Conservation (phyloP, 2,888 invertebrate species). For the Atrina japonica region DNA sequence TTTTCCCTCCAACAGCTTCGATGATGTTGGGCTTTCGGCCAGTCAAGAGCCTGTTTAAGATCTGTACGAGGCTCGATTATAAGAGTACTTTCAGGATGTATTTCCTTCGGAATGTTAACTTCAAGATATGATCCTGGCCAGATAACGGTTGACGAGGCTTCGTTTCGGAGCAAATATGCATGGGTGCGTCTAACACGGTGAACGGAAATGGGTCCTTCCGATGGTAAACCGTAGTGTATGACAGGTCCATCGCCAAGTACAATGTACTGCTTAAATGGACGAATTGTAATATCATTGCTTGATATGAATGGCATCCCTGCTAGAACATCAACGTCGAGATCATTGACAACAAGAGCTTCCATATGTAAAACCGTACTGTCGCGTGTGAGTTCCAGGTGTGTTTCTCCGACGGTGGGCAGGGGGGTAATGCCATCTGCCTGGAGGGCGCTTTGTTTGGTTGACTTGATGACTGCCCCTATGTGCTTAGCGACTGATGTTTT, state of each 20-base stretch:
- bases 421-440: slow-evolving; percentile 10
- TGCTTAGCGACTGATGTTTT: slow-evolving; percentile 1
- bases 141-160: slow-evolving; percentile 28
- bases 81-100: slow-evolving; percentile 15
- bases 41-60: neutral
- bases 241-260: slow-evolving; percentile 11
- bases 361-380: neutral
- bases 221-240: slow-evolving; percentile 10
- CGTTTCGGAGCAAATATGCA: slow-evolving; percentile 12
- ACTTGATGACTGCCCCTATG: neutral
- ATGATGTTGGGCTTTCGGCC: slow-evolving; percentile 30
- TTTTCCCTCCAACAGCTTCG: slow-evolving; percentile 36
- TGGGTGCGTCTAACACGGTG: slow-evolving; percentile 21
- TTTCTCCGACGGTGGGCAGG: slow-evolving; percentile 8
- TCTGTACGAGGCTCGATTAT: slow-evolving; percentile 14
- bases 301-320: slow-evolving; percentile 50
- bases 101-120: slow-evolving; percentile 12
- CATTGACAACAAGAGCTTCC: slow-evolving; percentile 14
- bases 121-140: slow-evolving; percentile 35
- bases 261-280: slow-evolving; percentile 40
- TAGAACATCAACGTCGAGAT: slow-evolving; percentile 13
- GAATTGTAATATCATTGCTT: slow-evolving; percentile 46
- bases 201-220: too few relatives aligned
- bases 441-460: slow-evolving; percentile 8
- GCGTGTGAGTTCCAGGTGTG: slow-evolving; percentile 9